A percentile compares a stretch with the other conserved stretches of the same genome.
Evolutionary conservation across 1,140 invertebrate genomes (phyloP).

Genomic region (Zelostemma sp.): DNA sequence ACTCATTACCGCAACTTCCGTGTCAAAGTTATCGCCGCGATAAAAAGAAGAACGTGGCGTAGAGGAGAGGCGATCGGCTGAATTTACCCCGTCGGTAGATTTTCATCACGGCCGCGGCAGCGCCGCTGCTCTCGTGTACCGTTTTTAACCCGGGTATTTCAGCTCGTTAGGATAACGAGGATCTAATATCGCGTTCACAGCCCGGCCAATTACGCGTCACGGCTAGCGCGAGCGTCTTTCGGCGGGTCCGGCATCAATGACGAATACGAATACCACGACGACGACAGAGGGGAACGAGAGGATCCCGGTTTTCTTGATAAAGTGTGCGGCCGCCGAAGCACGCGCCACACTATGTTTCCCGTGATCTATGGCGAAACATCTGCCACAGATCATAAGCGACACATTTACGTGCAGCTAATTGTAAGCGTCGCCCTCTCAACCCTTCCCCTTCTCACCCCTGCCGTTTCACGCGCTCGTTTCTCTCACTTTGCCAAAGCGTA

Average conservation of each 20-base stretch:
- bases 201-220: slow-evolving; percentile 63
- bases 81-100: slow-evolving; percentile 46
- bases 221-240: slow-evolving; percentile 44
- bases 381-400: slow-evolving; percentile 63
- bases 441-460: slow-evolving; percentile 8
- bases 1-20: slow-evolving; percentile 8
- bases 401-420: slow-evolving; percentile 66
- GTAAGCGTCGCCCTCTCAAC: slow-evolving; percentile 35
- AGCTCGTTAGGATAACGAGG: slow-evolving; percentile 69
- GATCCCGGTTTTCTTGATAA: slow-evolving; percentile 21
- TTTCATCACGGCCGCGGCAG: slow-evolving; percentile 40
- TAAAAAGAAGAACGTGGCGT: background rate
- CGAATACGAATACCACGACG: no score
- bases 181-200: slow-evolving; percentile 67
- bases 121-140: slow-evolving; percentile 41
- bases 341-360: slow-evolving; percentile 26
- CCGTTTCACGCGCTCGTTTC: background rate
- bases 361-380: slow-evolving; percentile 64
- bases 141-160: slow-evolving; percentile 60
- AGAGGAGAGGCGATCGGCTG: slow-evolving; percentile 7
- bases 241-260: slow-evolving; percentile 51
- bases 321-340: slow-evolving; percentile 13
- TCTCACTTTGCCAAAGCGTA: slow-evolving; percentile 3
- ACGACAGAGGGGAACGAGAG: slow-evolving; percentile 14
- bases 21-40: slow-evolving; percentile 12